phyloP scores from a whole-genome alignment of 2,113 vertebrate species.

The Microcebus ravelobensis region DNA sequence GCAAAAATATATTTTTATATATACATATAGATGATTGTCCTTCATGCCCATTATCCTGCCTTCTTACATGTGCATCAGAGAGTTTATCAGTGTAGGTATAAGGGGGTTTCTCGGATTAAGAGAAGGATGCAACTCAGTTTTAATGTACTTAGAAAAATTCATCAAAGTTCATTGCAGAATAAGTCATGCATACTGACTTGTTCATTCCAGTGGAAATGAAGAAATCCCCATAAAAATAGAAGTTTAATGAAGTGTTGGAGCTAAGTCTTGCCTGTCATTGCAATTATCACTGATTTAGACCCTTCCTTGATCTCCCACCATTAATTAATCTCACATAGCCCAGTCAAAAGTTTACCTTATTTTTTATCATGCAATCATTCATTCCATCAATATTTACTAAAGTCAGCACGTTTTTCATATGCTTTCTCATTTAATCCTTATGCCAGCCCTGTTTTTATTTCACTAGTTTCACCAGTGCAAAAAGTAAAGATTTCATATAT shows the following conservation, averaged over 20 bases:
- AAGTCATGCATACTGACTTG: constrained; percentile 88
- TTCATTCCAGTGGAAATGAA: constrained; percentile 89
- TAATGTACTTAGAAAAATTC: constrained; percentile 89
- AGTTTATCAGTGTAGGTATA: constrained; percentile 82
- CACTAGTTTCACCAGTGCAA: not conserved
- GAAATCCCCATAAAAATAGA: constrained; percentile 89
- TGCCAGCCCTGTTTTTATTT: not conserved
- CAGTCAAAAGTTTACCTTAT: constrained; percentile 83
- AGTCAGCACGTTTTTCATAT: not conserved
- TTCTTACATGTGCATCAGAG: constrained; percentile 83
- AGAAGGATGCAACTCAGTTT: constrained; percentile 87
- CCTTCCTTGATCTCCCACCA: constrained; percentile 73
- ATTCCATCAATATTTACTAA: constrained; percentile 5
- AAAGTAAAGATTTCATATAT: not conserved
- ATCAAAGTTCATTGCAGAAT: constrained; percentile 89
- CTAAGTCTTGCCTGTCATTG: constrained; percentile 84
- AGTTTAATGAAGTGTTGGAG: constrained; percentile 89
- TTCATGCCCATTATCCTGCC: constrained; percentile 84
- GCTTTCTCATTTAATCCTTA: constrained; percentile 36
- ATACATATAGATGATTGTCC: constrained; percentile 82
- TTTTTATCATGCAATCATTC: not conserved
- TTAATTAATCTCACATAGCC: constrained; percentile 85
- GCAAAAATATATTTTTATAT: constrained; percentile 84
- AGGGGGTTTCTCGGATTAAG: constrained; percentile 80
- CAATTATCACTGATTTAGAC: constrained; percentile 85